Evolutionary conservation across 1,140 invertebrate species (phyloP).

Genomic region (Scaptomyza pallida): DNA sequence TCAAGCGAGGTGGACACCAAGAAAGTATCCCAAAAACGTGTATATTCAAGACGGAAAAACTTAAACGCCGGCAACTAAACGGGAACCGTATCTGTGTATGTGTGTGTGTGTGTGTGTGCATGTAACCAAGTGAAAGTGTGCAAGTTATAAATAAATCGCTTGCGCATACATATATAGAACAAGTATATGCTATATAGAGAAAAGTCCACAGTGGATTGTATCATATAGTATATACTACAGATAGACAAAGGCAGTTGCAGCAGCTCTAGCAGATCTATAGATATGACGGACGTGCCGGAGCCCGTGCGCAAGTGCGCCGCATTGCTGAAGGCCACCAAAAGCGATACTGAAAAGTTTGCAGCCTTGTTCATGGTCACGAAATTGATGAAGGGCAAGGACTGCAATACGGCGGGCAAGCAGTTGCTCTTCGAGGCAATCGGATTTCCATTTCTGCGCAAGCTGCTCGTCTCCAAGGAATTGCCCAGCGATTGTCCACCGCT

Average conservation of each 20-base stretch:
- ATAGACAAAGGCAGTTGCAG: slow-evolving; percentile 38
- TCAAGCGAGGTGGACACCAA: slow-evolving; percentile 56
- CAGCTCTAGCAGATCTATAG: slow-evolving; percentile 8
- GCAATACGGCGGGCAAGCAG: slow-evolving; percentile 88
- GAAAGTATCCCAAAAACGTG: slow-evolving; percentile 8
- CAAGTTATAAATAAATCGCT: slow-evolving; percentile 63
- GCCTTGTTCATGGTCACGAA: slow-evolving; percentile 96
- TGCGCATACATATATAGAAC: slow-evolving; percentile 23
- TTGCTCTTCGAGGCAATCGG: slow-evolving; percentile 95
- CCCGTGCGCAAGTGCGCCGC: slow-evolving; percentile 92
- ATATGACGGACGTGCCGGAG: slow-evolving; percentile 87
- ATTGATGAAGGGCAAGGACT: slow-evolving; percentile 91
- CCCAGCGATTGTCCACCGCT: slow-evolving; percentile 93
- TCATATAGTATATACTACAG: too few species aligned
- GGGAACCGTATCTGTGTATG: too few species aligned
- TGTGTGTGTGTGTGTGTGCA: too few species aligned
- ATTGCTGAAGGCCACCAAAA: slow-evolving; percentile 90
- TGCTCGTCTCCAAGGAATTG: slow-evolving; percentile 90
- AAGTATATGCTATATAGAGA: slow-evolving; percentile 30
- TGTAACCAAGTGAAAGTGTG: slow-evolving; percentile 80
- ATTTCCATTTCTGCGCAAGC: slow-evolving; percentile 91
- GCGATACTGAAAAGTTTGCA: slow-evolving; percentile 96
- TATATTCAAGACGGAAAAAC: slow-evolving; percentile 17
- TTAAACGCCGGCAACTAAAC: slow-evolving; percentile 35
- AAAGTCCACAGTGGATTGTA: slow-evolving; percentile 14